Conservation (phyloP, 1,140 invertebrate species). For the Choristoneura fumiferana region DNA sequence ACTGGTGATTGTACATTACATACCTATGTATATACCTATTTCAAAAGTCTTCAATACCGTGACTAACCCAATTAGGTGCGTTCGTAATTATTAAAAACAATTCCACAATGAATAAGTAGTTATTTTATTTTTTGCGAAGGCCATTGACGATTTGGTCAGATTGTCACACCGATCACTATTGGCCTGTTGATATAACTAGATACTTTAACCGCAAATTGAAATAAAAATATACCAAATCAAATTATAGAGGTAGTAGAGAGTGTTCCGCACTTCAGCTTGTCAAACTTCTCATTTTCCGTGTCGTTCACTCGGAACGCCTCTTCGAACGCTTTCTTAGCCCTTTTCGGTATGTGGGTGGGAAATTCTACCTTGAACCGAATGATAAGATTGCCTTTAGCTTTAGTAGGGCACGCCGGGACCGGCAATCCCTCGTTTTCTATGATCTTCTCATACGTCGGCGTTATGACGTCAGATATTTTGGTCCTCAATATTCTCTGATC, state of each 20-base stretch:
- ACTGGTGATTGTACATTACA: no score
- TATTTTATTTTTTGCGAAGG: no score
- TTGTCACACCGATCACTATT: no score
- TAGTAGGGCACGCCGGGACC: slow-evolving; percentile 63
- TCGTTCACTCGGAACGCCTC: slow-evolving; percentile 54
- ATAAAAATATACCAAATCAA: neutral
- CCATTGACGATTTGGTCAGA: no score
- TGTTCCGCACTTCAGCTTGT: slow-evolving; percentile 53
- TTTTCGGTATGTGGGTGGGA: slow-evolving; percentile 60
- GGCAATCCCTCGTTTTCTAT: slow-evolving; percentile 83
- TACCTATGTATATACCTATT: no score
- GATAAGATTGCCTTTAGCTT: slow-evolving; percentile 62
- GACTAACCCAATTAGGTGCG: no score
- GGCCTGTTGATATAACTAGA: no score
- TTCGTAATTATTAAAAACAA: no score
- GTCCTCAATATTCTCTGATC: slow-evolving; percentile 83
- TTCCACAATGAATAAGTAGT: no score
- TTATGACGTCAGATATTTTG: slow-evolving; percentile 85
- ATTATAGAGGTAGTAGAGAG: slow-evolving; percentile 32
- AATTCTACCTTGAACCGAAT: slow-evolving; percentile 55
- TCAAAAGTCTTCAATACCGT: no score
- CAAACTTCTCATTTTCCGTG: slow-evolving; percentile 55
- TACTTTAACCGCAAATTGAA: neutral
- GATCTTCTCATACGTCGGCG: slow-evolving; percentile 81
- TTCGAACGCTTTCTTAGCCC: slow-evolving; percentile 52